Conservation (phyloP, 1,140 invertebrate genomes). For the Orchesella cincta region DNA sequence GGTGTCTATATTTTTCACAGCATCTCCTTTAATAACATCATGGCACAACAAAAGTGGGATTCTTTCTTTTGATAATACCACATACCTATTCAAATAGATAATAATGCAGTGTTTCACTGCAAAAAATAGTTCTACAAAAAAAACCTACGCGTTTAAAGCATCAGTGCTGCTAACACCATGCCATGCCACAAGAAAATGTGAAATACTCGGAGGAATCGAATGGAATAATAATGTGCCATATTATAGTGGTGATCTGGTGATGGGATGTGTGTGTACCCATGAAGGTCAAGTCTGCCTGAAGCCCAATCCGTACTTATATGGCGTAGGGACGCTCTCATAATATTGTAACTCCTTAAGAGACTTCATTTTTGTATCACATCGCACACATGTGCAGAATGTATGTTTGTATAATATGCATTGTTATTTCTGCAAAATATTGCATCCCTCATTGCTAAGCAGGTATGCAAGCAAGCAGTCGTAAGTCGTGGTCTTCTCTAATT, state of each 20-base stretch:
- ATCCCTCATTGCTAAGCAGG: neutral
- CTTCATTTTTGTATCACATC: neutral
- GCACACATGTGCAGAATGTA: neutral
- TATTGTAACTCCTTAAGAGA: neutral
- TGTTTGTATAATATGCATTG: neutral
- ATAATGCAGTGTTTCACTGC: neutral
- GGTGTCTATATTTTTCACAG: no score
- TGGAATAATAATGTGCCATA: no score
- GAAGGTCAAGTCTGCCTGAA: slow-evolving; percentile 12
- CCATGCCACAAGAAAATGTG: no score
- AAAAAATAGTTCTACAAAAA: neutral
- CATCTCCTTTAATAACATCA: no score
- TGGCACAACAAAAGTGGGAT: no score
- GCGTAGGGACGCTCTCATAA: neutral
- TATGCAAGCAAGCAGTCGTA: neutral
- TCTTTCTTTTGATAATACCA: no score
- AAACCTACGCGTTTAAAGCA: neutral
- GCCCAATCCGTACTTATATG: slow-evolving; percentile 9
- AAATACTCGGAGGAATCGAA: no score
- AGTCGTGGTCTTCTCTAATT: neutral
- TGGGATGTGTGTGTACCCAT: neutral
- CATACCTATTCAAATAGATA: neutral
- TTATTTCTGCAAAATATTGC: neutral
- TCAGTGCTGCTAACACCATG: no score
- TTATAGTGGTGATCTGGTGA: neutral